phyloP scores from a whole-genome alignment of 2,113 vertebrate species.

The Turdus rufiventris region DNA sequence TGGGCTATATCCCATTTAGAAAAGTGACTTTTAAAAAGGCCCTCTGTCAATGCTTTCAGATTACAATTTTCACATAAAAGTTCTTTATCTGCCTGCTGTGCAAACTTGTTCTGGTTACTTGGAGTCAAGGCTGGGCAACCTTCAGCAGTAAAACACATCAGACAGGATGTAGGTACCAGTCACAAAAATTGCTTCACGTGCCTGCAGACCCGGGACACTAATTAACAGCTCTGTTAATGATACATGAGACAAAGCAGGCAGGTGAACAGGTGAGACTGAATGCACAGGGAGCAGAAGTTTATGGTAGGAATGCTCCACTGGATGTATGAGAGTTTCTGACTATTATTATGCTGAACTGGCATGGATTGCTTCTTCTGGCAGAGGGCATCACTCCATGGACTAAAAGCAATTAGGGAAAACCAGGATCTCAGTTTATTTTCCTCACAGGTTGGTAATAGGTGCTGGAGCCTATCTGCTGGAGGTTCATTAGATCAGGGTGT shows the following conservation, averaged over 20 bases:
- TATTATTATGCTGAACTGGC: not conserved
- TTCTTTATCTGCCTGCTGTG: not conserved
- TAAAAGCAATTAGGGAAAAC: not conserved
- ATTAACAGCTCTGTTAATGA: constrained; percentile 34
- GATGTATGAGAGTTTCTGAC: not conserved
- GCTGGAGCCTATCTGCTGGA: not conserved
- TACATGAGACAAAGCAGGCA: not conserved
- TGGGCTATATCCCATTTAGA: not conserved
- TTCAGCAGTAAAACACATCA: not conserved
- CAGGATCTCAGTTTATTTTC: not conserved
- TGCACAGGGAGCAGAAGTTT: not conserved
- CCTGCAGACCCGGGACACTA: not conserved
- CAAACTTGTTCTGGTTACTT: not conserved
- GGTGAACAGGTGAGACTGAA: not conserved
- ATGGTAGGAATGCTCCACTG: not conserved
- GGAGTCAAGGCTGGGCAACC: not conserved
- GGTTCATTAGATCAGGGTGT: not conserved
- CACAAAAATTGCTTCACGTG: not conserved
- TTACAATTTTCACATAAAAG: not conserved
- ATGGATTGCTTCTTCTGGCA: not conserved
- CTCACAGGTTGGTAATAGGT: not conserved
- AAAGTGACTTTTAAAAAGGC: not conserved
- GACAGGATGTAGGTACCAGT: not conserved
- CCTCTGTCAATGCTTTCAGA: not conserved
- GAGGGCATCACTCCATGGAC: not conserved